Evolutionary conservation across 1,140 invertebrate species (phyloP), one percentile per base, ranked within the genome.

Genomic region (Thaumetopoea pityocampa): DNA sequence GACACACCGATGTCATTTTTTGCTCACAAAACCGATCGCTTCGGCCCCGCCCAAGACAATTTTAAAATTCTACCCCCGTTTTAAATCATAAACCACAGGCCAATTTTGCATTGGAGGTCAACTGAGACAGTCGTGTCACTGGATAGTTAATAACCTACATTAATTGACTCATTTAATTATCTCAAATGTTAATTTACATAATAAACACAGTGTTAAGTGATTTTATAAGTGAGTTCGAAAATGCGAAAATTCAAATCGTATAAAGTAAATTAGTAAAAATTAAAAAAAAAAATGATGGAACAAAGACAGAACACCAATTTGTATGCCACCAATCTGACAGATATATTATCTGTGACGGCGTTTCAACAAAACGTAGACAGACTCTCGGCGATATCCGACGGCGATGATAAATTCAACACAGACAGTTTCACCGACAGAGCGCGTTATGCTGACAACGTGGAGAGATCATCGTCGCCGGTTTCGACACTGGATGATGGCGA

Each of bases 1-100:
- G 77, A 74, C 71, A n/a, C 70, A 56, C 51, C 54, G 55, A 71
- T 76, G 67, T 82, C 78, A 79, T 78, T 82, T 82, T 79, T 82
- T 67, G 65, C 57, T 51, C 58, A 42, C 53, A 44, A 67, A 73
- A 74, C 67, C 70, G 69, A 78, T 78, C 61, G 59, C 58, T 57
- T 46, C 60, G 52, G 29, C 56, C 71, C 59, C 56, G 66, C 59
- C 69, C 72, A 52, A 34, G 33, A 41, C 49, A 52, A 66, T 67
- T 71, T 72, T 67, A 64, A 71, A 81, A 63, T 55, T 51, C 24
- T 50, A 15, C 19, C 35, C 48, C 48, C 54, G n/a, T 67, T 72
- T 66, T 51, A 48, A 69, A 70, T 76, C 57, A 64, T 63, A 70
- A 70, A 78, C 68, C 73, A 41, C 66, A 68, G 35, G 36, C 47